phyloP scores from a whole-genome alignment of 1,140 invertebrate species.

The Drosophila carrolli region DNA sequence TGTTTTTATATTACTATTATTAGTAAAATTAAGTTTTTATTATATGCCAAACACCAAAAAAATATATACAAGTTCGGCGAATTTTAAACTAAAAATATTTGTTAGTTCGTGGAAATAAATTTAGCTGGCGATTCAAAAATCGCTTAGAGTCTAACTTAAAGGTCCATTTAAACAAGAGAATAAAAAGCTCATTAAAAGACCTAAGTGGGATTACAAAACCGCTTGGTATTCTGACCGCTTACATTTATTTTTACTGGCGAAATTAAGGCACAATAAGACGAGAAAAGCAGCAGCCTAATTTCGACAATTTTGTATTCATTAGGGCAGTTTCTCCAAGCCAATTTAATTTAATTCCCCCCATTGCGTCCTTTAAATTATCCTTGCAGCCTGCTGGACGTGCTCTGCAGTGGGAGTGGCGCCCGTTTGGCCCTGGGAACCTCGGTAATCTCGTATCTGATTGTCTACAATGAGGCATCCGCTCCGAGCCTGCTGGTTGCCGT shows the following conservation, averaged over 20 bases:
- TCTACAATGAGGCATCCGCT: slow-evolving; percentile 79
- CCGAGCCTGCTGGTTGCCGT: slow-evolving; percentile 67
- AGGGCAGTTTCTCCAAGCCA: not conserved
- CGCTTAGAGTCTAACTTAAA: not conserved
- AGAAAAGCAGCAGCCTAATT: not conserved
- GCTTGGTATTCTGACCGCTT: not conserved
- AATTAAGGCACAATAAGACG: not conserved
- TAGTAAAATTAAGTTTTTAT: too few relatives aligned
- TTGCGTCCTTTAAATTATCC: slow-evolving; percentile 8
- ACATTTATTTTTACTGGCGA: not conserved
- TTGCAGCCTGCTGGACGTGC: slow-evolving; percentile 67
- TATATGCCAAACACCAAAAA: not conserved
- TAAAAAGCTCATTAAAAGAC: slow-evolving; percentile 8
- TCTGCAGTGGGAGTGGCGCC: slow-evolving; percentile 76
- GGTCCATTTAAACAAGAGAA: not conserved
- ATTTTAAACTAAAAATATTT: too few relatives aligned
- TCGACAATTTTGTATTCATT: slow-evolving; percentile 42
- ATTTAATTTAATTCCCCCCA: slow-evolving; percentile 27
- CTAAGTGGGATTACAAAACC: slow-evolving; percentile 1
- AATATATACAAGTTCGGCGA: not conserved
- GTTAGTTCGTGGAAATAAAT: too few relatives aligned
- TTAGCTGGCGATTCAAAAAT: not conserved
- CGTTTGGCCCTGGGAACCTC: slow-evolving; percentile 76
- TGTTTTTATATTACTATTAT: too few relatives aligned
- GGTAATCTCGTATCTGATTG: slow-evolving; percentile 71